Evolutionary conservation across 2,797 vertebrate species (phyloP).

Genomic region (Anniella stebbinsi): DNA sequence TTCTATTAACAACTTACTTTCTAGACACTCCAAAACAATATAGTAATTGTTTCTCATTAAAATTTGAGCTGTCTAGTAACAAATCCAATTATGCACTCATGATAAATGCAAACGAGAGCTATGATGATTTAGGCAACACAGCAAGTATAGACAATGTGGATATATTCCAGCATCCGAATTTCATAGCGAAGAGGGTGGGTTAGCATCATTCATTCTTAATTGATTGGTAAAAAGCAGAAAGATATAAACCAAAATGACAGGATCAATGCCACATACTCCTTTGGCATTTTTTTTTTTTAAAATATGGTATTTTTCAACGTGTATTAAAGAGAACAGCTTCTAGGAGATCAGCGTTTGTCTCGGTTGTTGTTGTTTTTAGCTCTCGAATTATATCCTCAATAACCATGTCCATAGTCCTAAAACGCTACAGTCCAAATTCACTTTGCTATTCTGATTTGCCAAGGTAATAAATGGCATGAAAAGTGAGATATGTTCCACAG

Average conservation of each 20-base stretch:
- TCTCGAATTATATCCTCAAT: neutral
- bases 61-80: conserved; percentile 18
- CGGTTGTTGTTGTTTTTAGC: neutral
- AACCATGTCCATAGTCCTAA: neutral
- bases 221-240: neutral
- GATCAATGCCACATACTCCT: neutral
- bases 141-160: neutral
- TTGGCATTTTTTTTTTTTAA: conserved; percentile 1
- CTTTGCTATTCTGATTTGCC: neutral
- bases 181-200: neutral
- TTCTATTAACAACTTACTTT: conserved; percentile 8
- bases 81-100: neutral
- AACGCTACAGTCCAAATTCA: neutral
- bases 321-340: neutral
- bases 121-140: neutral
- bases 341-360: neutral
- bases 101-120: neutral
- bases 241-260: neutral
- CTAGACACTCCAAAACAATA: conserved; percentile 17
- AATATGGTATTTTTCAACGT: neutral
- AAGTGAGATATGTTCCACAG: neutral
- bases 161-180: neutral
- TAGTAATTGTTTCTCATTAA: conserved; percentile 27
- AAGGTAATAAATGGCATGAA: neutral
- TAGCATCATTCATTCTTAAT: neutral